A percentile compares a stretch with the other conserved stretches of the same genome.
phyloP scores from a whole-genome alignment of 1,140 invertebrate genomes.

The Harlomillsia oculata region DNA sequence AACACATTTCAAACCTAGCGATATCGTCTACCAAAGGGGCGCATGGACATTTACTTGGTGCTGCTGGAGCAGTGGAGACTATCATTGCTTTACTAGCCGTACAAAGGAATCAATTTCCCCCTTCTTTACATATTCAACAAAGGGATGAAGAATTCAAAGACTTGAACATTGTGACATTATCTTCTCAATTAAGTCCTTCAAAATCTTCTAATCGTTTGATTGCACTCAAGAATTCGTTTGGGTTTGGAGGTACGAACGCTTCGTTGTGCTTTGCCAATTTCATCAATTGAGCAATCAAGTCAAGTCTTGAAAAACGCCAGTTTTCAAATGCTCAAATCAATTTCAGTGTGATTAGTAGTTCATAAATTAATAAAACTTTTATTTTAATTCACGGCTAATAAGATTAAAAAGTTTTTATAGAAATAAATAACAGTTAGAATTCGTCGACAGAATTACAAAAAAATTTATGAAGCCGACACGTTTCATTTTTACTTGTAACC shows the following conservation, averaged over 20 bases:
- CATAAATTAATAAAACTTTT: too few species aligned
- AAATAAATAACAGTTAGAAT: too few species aligned
- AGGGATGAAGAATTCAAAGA: slow-evolving; percentile 47
- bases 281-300: not conserved
- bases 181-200: slow-evolving; percentile 9
- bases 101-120: slow-evolving; percentile 63
- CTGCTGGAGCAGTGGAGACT: slow-evolving; percentile 86
- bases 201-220: slow-evolving; percentile 47
- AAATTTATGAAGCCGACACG: too few species aligned
- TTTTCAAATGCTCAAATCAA: too few species aligned
- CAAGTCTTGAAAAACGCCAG: too few species aligned
- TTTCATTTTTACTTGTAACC: too few species aligned
- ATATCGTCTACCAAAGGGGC: slow-evolving; percentile 91
- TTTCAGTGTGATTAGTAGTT: too few species aligned
- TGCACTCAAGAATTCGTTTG: slow-evolving; percentile 96
- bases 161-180: slow-evolving; percentile 9
- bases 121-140: slow-evolving; percentile 79
- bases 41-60: slow-evolving; percentile 88
- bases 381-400: too few species aligned
- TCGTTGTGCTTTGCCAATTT: slow-evolving; percentile 58
- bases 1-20: too few species aligned
- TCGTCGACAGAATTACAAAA: too few species aligned
- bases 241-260: slow-evolving; percentile 97
- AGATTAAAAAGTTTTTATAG: too few species aligned
- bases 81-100: slow-evolving; percentile 74